Evolutionary conservation across 92 coral and sea anemone genomes (phyloP), one percentile per base, ranked within the genome.

Genomic region (Epizoanthus illoricatus): DNA sequence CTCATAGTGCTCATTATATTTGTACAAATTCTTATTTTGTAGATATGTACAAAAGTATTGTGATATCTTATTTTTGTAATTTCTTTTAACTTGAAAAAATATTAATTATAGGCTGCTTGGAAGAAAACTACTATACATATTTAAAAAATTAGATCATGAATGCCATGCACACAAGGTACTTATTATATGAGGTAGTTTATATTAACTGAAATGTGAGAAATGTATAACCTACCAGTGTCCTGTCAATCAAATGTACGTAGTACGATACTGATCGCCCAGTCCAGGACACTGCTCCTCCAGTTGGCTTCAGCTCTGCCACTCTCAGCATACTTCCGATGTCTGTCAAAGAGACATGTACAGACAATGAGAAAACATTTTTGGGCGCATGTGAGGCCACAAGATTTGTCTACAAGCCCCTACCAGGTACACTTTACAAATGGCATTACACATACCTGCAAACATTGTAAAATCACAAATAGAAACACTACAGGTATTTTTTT

Each of bases 261-360:
- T 97, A 97, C 0, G 99, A 97, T 9, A 97, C 99, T 19, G 99
- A 94, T 68, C 92, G 94, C 4, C 99, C 99, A 19, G 99, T 97
- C 99, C 99, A 97, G 3, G 99, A 97, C 6, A 97, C 99, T 41
- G 98, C 95, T 15, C 99, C 94, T n/a, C 96, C 97, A 85, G 85
- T 81, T 16, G 99, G 97, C 75, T 94, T 94, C 68, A 97, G 87
- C 80, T 97, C 99, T 13, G 97, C 81, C 4, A 97, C 97, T 61
- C 97, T 85, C 7, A 97, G 84, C 28, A 97, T 97, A n/a, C 98
- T 94, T 19, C 99, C 99, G 41, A 97, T 94, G 68, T 97, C 99
- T 88, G 79, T 2, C 16, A 85, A 8, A 19, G 28, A 15, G 28
- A 19, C 45, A 52, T n/a, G n/a, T n/a, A n/a, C 63, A 3, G n/a